Conservation (phyloP, 2,797 vertebrate genomes). For the Rhodeus uyekii region DNA sequence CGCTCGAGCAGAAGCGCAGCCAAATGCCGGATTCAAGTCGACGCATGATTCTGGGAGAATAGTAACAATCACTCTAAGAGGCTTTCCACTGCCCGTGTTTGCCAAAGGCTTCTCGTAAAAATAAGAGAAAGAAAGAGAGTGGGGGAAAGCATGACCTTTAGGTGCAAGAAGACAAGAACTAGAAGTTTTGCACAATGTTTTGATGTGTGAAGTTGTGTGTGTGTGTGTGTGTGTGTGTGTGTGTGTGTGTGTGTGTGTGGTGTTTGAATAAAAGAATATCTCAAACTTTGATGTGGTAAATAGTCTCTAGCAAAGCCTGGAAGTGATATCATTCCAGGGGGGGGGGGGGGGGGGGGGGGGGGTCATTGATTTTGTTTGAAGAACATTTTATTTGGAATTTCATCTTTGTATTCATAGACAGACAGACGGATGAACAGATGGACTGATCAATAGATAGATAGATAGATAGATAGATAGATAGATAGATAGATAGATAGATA, state of each 20-base stretch:
- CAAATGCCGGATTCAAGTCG: conserved; percentile 62
- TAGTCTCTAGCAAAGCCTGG: conserved; percentile 28
- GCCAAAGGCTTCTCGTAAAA: conserved; percentile 59
- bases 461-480: too few relatives aligned
- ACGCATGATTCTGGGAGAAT: conserved; percentile 66
- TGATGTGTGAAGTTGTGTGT: conserved; percentile 41
- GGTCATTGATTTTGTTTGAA: conserved; percentile 17
- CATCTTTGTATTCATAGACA: background rate
- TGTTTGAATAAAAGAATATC: conserved; percentile 45
- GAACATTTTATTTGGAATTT: background rate
- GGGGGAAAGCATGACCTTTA: background rate
- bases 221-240: conserved; percentile 45
- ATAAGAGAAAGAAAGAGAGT: background rate
- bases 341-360: too few relatives aligned
- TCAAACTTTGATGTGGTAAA: conserved; percentile 56
- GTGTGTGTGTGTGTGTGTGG: conserved; percentile 41
- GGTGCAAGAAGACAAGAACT: conserved; percentile 40
- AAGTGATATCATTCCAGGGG: conserved; percentile 53
- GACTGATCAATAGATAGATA: background rate
- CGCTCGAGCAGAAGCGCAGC: conserved; percentile 61
- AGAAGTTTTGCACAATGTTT: conserved; percentile 23
- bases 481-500: too few relatives aligned
- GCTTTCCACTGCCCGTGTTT: conserved; percentile 63
- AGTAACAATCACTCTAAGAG: conserved; percentile 65
- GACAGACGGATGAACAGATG: background rate